phyloP scores from a whole-genome alignment of 2,113 vertebrate genomes.

The Lasiurus borealis region DNA sequence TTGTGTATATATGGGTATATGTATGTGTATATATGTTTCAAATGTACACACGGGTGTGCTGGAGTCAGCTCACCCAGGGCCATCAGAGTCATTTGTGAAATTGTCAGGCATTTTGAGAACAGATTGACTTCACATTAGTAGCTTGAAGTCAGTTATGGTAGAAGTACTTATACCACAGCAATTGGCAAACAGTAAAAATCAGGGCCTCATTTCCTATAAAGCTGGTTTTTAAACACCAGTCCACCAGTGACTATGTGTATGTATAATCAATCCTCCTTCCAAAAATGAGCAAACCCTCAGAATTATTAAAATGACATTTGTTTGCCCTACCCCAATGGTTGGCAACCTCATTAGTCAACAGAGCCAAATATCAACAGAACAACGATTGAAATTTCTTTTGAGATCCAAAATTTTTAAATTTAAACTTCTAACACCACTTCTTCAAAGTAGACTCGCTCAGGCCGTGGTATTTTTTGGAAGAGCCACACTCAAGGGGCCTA shows the following conservation, averaged over 20 bases:
- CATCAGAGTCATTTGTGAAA: not conserved
- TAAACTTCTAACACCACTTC: too few relatives aligned
- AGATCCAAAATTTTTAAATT: too few relatives aligned
- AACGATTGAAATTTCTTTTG: too few relatives aligned
- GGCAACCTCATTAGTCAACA: too few relatives aligned
- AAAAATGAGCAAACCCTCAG: not conserved
- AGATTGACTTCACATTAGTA: not conserved
- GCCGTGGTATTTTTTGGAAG: too few relatives aligned
- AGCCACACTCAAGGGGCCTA: too few relatives aligned
- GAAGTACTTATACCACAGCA: not conserved
- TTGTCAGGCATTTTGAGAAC: not conserved
- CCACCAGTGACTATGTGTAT: not conserved
- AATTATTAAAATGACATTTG: not conserved
- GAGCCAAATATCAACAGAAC: too few relatives aligned
- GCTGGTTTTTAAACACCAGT: not conserved
- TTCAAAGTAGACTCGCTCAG: too few relatives aligned
- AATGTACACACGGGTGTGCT: not conserved
- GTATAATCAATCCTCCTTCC: not conserved
- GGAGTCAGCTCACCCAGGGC: not conserved
- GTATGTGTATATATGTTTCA: not conserved
- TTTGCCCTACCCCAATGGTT: too few relatives aligned
- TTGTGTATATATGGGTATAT: not conserved
- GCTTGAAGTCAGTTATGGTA: not conserved
- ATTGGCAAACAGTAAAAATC: not conserved
- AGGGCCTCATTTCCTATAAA: not conserved